Conservation (phyloP, 2,113 vertebrate genomes). For the Nannospalax galili region DNA sequence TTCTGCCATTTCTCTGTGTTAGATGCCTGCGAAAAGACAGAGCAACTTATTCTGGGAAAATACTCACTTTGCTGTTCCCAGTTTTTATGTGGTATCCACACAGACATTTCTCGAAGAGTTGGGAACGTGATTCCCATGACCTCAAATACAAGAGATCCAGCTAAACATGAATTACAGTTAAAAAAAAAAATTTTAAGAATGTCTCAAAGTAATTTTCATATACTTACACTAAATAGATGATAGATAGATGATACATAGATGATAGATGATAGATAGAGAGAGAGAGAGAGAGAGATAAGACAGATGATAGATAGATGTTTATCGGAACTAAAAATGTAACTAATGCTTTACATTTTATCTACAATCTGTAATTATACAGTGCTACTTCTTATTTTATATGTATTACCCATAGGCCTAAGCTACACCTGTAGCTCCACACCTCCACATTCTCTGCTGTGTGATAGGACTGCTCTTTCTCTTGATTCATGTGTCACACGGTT, state of each 20-base stretch:
- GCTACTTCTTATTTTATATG: not conserved
- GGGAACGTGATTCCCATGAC: not conserved
- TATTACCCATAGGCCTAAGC: not conserved
- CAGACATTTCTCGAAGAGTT: not conserved
- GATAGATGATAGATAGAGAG: too few species aligned
- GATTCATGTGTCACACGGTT: not conserved
- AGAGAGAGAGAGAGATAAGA: too few species aligned
- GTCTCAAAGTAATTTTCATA: not conserved
- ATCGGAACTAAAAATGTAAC: slow-evolving; percentile 2
- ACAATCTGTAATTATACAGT: not conserved
- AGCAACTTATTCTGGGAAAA: not conserved
- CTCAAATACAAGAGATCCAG: not conserved
- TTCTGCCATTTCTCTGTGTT: not conserved
- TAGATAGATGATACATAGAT: too few species aligned
- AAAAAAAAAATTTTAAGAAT: not conserved
- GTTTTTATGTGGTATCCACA: not conserved
- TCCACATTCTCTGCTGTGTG: not conserved
- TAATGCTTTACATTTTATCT: not conserved
- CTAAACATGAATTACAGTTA: slow-evolving; percentile 3
- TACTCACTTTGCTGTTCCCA: not conserved
- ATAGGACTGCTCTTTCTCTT: not conserved
- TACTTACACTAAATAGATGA: too few species aligned
- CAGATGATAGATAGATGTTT: not conserved
- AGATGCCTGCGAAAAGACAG: not conserved
- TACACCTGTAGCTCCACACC: fast-evolving